phyloP scores from a whole-genome alignment of 1,140 invertebrate species.

The Kradibia gibbosae region DNA sequence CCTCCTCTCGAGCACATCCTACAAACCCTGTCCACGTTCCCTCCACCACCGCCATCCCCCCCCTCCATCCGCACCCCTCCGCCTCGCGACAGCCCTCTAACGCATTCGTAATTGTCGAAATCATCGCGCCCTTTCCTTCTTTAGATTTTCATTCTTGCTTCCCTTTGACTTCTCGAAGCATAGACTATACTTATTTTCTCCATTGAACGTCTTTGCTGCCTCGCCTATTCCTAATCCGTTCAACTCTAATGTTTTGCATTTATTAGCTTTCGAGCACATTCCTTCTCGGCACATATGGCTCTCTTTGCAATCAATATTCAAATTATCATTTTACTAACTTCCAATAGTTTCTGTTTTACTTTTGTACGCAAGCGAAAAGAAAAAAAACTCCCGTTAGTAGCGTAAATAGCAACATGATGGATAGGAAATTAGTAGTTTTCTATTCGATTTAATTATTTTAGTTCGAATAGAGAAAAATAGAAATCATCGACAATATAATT shows the following conservation, averaged over 20 bases:
- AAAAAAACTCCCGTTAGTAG: conserved; percentile 45
- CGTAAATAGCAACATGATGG: conserved; percentile 28
- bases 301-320: conserved; percentile 17
- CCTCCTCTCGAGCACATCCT: not conserved
- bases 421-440: conserved; percentile 39
- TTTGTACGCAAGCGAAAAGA: not conserved
- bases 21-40: not conserved
- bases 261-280: not conserved
- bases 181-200: not conserved
- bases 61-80: too few relatives aligned
- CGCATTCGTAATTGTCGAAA: too few relatives aligned
- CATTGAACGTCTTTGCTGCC: not conserved
- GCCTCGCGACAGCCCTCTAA: too few relatives aligned
- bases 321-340: conserved; percentile 15
- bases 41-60: too few relatives aligned
- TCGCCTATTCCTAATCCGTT: not conserved
- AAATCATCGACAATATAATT: conserved; percentile 37
- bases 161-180: not conserved
- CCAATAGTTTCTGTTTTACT: conserved; percentile 20
- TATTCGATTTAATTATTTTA: conserved; percentile 4
- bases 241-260: not conserved
- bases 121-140: too few relatives aligned
- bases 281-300: not conserved
- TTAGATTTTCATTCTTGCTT: too few relatives aligned
- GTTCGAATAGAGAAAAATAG: conserved; percentile 22